Conservation (phyloP, 2,888 invertebrate species). For the Cataglyphis albicans region DNA sequence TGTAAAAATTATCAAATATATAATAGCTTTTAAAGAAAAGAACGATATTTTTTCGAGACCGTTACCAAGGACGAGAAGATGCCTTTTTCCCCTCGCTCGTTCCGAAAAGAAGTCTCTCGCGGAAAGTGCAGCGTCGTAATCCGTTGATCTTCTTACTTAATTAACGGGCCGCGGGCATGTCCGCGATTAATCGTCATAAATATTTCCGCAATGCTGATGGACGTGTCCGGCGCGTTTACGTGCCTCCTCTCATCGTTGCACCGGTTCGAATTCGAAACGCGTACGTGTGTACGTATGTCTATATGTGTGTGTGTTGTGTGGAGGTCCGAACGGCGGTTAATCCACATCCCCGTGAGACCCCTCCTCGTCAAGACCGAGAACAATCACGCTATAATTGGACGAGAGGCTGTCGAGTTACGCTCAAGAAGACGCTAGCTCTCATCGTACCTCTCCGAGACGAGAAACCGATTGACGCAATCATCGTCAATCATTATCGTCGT, state of each 20-base stretch:
- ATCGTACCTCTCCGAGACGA: neutral
- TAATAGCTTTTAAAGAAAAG: neutral
- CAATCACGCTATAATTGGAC: slow-evolving; percentile 84
- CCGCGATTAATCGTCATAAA: slow-evolving; percentile 70
- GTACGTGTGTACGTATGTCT: neutral
- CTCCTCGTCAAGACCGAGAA: slow-evolving; percentile 72
- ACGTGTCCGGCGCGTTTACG: slow-evolving; percentile 39
- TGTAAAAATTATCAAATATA: neutral
- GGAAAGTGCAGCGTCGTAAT: slow-evolving; percentile 67
- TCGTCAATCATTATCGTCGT: slow-evolving; percentile 61
- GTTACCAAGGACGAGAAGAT: neutral
- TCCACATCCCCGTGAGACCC: slow-evolving; percentile 76
- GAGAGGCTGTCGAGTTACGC: slow-evolving; percentile 78
- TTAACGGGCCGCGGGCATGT: slow-evolving; percentile 65
- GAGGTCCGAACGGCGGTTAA: slow-evolving; percentile 69
- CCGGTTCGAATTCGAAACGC: slow-evolving; percentile 1
- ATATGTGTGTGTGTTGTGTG: slow-evolving; percentile 14
- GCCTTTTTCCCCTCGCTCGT: neutral
- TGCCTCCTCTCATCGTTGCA: slow-evolving; percentile 21
- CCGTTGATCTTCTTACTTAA: slow-evolving; percentile 78
- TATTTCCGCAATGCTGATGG: slow-evolving; percentile 74
- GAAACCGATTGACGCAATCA: slow-evolving; percentile 74
- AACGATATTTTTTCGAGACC: neutral
- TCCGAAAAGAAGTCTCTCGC: slow-evolving; percentile 30
- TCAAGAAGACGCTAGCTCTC: slow-evolving; percentile 70